Base-by-base conservation (phyloP, 1,140 invertebrate genomes). In the Lepidostoma basale region DNA sequence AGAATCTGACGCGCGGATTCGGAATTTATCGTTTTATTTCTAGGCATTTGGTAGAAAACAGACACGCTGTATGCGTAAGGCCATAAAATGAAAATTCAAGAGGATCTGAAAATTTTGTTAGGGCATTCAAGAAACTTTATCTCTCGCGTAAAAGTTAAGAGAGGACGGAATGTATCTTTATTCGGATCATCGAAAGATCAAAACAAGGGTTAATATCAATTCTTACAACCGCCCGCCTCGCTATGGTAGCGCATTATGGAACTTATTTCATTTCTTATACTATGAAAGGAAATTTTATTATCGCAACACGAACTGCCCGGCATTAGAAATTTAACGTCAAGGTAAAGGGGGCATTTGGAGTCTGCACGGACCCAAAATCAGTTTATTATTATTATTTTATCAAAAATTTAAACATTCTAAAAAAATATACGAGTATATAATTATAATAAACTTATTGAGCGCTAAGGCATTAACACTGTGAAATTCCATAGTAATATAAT, bases 251-350 rank as follows among this genome's bases (percentile, higher is more conserved):
- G 23, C 23, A 23, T 49, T 26, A 49, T 23, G 3, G 25, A 36
- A 47, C 16, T 22, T 47, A 47, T 47, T 22, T 12, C 44, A 47
- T 47, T 47, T 47, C 44, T 47, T 45, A 45, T 45, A 47, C n/a
- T n/a, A n/a, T n/a, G n/a, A n/a, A n/a, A n/a, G n/a, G n/a, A n/a
- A n/a, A n/a, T n/a, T n/a, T n/a, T n/a, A n/a, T n/a, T n/a, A n/a
- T n/a, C n/a, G n/a, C n/a, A n/a, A n/a, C n/a, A n/a, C n/a, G n/a
- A n/a, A n/a, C n/a, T n/a, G n/a, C n/a, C n/a, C n/a, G n/a, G n/a
- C n/a, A n/a, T n/a, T n/a, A n/a, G n/a, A n/a, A n/a, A n/a, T n/a
- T n/a, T n/a, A n/a, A n/a, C n/a, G n/a, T n/a, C n/a, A n/a, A n/a
- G n/a, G n/a, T n/a, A n/a, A n/a, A n/a, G n/a, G n/a, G n/a, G n/a